Evolutionary conservation across 2,888 invertebrate species (phyloP).

Genomic region (Tyria jacobaeae): DNA sequence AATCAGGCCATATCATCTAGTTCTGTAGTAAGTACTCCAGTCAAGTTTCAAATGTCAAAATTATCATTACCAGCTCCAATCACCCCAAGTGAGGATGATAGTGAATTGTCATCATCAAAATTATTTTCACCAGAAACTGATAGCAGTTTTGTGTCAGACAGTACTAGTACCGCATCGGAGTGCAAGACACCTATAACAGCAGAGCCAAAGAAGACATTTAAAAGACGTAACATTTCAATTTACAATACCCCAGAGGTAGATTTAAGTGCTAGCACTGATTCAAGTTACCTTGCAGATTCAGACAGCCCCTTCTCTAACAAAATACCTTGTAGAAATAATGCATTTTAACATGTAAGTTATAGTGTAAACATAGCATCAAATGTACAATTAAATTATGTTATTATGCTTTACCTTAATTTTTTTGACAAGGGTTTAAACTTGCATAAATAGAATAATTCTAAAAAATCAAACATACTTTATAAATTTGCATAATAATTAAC

Average conservation of each 20-base stretch:
- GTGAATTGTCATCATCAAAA: constrained; percentile 51
- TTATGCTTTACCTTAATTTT: background rate
- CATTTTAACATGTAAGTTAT: background rate
- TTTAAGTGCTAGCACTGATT: constrained; percentile 59
- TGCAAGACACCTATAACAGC: constrained; percentile 65
- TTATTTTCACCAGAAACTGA: constrained; percentile 52
- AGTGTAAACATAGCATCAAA: background rate
- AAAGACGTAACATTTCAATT: constrained; percentile 78
- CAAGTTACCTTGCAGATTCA: constrained; percentile 50
- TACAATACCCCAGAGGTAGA: constrained; percentile 69
- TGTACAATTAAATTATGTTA: background rate
- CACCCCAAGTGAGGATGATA: constrained; percentile 66
- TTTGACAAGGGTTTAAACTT: background rate
- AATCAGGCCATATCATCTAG: constrained; percentile 3
- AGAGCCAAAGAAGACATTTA: constrained; percentile 71
- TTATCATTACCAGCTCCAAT: constrained; percentile 74
- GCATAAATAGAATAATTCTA: background rate
- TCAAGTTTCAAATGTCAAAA: constrained; percentile 61
- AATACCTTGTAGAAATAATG: constrained; percentile 46
- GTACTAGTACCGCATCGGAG: constrained; percentile 56
- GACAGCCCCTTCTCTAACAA: constrained; percentile 66
- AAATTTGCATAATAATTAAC: constrained; percentile 11
- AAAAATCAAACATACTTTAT: constrained; percentile 47
- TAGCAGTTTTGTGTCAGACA: constrained; percentile 56
- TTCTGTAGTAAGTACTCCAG: constrained; percentile 56